Evolutionary conservation across 2,888 invertebrate species (phyloP), one percentile per base, ranked within the genome.

Genomic region (Alcis repandata): DNA sequence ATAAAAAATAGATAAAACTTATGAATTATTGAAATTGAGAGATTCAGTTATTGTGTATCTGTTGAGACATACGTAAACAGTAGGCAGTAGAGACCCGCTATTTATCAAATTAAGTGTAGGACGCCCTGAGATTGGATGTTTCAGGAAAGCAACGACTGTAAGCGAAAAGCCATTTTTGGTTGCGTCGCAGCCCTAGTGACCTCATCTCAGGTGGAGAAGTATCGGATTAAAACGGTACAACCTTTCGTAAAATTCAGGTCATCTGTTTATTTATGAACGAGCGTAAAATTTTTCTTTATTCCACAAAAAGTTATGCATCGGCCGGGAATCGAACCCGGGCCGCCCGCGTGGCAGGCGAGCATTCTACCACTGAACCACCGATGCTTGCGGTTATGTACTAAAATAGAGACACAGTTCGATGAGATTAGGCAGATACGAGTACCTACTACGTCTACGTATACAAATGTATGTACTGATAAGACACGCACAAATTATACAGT

Each of bases 261-360:
- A 27, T 27, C 6, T 27, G 27, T 27, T 27, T 27, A 27, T 27
- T 27, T 27, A 27, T 27, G 27, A 27, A 27, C 27, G 27, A 27
- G 27, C 6, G 6, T 27, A 27, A 27, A 27, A 27, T 27, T 27
- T 27, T 4, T 27, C 6, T 27, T 4, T 52, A 48, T 20, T 33
- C n/a, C 41, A 73, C n/a, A 83, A 86, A 80, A 75, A 51, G 6
- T 0, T 0, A 0, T 91, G 92, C 92, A 93, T 93, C 92, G 92
- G 89, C 92, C 92, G 92, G 93, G 92, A 92, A 93, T 92, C 91
- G 92, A 93, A 92, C 90, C 92, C 91, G 91, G 91, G 92, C 93
- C 93, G 92, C 93, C 93, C 93, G 92, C 93, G 93, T 93, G 92
- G 93, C 93, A 93, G 93, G 92, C 93, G 93, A 93, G 92, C 91